Evolutionary conservation across 2,797 vertebrate species (phyloP), one percentile per base, ranked within the genome.

Genomic region (Lindbergichthys nudifrons): DNA sequence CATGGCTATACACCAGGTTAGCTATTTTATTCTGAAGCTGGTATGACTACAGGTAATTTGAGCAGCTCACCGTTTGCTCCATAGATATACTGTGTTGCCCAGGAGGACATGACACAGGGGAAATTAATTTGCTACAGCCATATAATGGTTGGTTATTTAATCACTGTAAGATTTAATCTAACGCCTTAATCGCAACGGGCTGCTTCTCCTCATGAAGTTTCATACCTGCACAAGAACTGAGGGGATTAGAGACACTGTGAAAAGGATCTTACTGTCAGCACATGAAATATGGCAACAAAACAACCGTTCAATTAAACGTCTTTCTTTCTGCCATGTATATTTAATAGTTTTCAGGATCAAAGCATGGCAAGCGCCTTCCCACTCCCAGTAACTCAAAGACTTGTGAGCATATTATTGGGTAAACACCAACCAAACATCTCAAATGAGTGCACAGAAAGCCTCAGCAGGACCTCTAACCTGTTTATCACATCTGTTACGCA

Each of bases 101-200:
- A 15, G 74, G 81, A 77, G 82, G 85, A 91, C 86, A 87, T 69
- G 85, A 84, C 88, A 82, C 89, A 32, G 75, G 87, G 89, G 87
- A 90, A 91, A 92, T 89, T 89, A 83, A 92, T 89, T 92, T 87
- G 81, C 86, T 61, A 81, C 85, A 90, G 79, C 64, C 84, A 81
- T 90, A 87, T 87, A 87, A 88, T 88, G 88, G 83, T 78, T 75
- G 78, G 73, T 91, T 91, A 88, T 89, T 89, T 90, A 89, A 91
- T 90, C 80, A 86, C 84, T 83, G 81, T 77, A 86, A 86, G 84
- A 91, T 91, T 91, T 86, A 86, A 89, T 89, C 82, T 83, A 87
- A 88, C 84, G 87, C 87, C 69, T 70, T 80, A 75, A 86, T 91
- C 88, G 81, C 86, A 68, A 5, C 21, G 69, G 81, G 79, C 60